Percentiles rank a stretch among this genome's conserved stretches.
These are phyloP conservation scores for Syrista parreyssii DNA, from an alignment of 2,888 invertebrate species.

Conservation along the genomic window DNA sequence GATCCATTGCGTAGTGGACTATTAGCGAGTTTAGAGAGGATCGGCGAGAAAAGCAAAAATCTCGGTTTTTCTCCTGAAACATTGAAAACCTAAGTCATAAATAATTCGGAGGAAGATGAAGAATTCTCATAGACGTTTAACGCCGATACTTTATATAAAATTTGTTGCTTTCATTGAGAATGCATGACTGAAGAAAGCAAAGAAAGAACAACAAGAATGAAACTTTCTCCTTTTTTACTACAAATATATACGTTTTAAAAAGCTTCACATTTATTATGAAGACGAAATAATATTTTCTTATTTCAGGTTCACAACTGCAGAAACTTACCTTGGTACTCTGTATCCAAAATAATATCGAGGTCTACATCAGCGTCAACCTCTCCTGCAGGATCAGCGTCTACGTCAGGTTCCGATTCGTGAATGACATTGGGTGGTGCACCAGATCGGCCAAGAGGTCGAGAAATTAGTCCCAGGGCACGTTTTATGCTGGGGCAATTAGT, in stretches of 20 bases:
- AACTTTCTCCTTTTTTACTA: neutral
- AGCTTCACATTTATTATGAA: neutral
- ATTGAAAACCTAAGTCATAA: neutral
- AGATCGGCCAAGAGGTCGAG: slow-evolving; percentile 49
- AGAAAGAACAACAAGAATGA: neutral
- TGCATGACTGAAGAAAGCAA: neutral
- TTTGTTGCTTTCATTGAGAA: neutral
- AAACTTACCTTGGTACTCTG: slow-evolving; percentile 22
- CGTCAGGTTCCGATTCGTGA: slow-evolving; percentile 12
- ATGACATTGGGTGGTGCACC: slow-evolving; percentile 19
- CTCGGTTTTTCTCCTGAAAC: neutral
- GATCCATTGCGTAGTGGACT: neutral
- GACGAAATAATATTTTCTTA: neutral
- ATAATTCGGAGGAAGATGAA: neutral
- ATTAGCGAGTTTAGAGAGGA: neutral
- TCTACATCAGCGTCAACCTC: slow-evolving; percentile 20
- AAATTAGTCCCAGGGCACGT: slow-evolving; percentile 44
- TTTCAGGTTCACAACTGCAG: neutral
- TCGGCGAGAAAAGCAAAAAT: neutral
- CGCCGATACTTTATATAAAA: neutral
- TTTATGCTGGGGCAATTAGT: slow-evolving; percentile 38
- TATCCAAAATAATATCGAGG: slow-evolving; percentile 16
- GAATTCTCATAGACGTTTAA: neutral
- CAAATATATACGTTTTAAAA: neutral
- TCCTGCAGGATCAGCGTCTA: slow-evolving; percentile 14